Conservation (phyloP, 2,797 vertebrate genomes). For the Graptemys geographica region DNA sequence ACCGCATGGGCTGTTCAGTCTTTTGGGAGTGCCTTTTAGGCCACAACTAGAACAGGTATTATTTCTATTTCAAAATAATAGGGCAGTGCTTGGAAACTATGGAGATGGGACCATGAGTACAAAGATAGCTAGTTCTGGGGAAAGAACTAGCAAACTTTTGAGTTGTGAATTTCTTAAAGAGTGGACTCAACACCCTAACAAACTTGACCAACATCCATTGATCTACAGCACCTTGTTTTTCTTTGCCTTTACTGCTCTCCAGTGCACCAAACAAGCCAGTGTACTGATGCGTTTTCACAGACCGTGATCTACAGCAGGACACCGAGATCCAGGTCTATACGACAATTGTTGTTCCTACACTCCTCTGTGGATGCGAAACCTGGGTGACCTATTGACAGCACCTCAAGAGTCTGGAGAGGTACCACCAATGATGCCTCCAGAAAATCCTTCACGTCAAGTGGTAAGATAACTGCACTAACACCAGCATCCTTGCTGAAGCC, state of each 20-base stretch:
- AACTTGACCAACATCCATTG: background rate
- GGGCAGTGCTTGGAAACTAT: background rate
- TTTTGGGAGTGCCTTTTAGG: background rate
- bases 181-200: background rate
- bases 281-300: too few species aligned
- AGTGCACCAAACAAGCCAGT: fast-evolving
- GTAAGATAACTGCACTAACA: too few species aligned
- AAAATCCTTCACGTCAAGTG: too few species aligned
- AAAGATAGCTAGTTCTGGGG: background rate
- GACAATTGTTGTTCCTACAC: too few species aligned
- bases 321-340: too few species aligned
- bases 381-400: too few species aligned
- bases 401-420: too few species aligned
- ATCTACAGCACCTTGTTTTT: background rate
- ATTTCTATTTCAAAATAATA: background rate
- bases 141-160: background rate
- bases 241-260: background rate
- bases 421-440: too few species aligned
- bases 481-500: too few species aligned
- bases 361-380: too few species aligned
- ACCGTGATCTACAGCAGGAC: too few species aligned
- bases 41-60: background rate
- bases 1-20: background rate
- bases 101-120: background rate
- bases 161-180: background rate